A percentile compares a stretch with the other conserved stretches of the same genome.
Conservation (phyloP, 30 jellyfish, hydroid and myxozoan species). For the Sanderia malayensis region DNA sequence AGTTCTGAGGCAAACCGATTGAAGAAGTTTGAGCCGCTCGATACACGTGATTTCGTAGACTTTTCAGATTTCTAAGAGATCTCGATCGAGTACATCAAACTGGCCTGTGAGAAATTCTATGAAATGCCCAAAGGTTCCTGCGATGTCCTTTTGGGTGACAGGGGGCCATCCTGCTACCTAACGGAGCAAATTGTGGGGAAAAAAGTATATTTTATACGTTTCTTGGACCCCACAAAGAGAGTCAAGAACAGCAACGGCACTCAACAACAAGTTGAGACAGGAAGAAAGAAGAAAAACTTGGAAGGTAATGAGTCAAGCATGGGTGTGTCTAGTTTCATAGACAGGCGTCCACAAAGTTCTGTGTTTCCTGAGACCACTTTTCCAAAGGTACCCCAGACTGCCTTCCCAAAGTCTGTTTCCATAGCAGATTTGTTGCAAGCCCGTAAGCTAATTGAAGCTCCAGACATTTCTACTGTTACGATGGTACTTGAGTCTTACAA, state of each 20-base stretch:
- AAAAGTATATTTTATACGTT: slow-evolving; percentile 13
- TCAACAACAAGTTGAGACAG: not conserved
- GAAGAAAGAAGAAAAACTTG: slow-evolving; percentile 1
- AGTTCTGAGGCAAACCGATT: slow-evolving; percentile 5
- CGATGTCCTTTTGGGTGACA: slow-evolving; percentile 50
- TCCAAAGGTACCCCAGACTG: no score
- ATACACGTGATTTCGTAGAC: slow-evolving; percentile 51
- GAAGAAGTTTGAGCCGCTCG: slow-evolving; percentile 39
- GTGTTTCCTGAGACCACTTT: no score
- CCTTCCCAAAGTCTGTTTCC: slow-evolving; percentile 26
- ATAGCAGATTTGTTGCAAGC: slow-evolving; percentile 32
- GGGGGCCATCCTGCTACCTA: slow-evolving; percentile 51
- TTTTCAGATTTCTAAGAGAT: slow-evolving; percentile 9
- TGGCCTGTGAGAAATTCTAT: slow-evolving; percentile 43
- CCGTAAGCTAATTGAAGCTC: slow-evolving; percentile 23
- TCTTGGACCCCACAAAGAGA: not conserved
- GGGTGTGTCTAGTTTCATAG: not conserved
- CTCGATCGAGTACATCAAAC: slow-evolving; percentile 27
- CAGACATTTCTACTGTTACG: slow-evolving; percentile 8
- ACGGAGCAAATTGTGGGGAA: slow-evolving; percentile 47
- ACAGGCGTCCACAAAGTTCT: no score
- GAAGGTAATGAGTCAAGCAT: not conserved
- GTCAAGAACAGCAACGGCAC: not conserved
- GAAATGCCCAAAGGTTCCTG: slow-evolving; percentile 50
- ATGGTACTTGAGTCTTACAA: slow-evolving; percentile 9